phyloP scores from a whole-genome alignment of 2,888 invertebrate genomes.

The Exocentrus adspersus region DNA sequence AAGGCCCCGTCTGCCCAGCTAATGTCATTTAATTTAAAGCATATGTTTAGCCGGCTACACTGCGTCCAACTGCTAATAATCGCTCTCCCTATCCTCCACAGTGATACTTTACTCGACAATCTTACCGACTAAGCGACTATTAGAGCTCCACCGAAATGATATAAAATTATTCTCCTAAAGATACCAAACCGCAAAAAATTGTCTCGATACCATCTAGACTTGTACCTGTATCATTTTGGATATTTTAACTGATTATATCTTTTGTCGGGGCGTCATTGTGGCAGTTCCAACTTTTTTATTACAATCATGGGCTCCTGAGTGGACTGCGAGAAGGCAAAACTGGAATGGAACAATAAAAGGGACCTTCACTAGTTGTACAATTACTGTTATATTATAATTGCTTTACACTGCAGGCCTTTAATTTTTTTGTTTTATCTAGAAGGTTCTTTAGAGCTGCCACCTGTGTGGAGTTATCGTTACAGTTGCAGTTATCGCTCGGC shows the following conservation, averaged over 20 bases:
- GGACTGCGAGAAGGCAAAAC: neutral
- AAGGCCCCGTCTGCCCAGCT: conserved; percentile 51
- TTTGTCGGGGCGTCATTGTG: conserved; percentile 5
- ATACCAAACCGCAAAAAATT: conserved; percentile 53
- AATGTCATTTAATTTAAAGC: conserved; percentile 60
- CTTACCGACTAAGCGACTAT: conserved; percentile 49
- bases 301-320: neutral
- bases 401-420: no score
- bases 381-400: no score
- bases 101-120: conserved; percentile 45
- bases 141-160: conserved; percentile 51
- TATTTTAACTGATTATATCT: conserved; percentile 34
- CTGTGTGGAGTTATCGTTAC: no score
- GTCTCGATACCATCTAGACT: conserved; percentile 46
- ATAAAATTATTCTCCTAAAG: conserved; percentile 51
- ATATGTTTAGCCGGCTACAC: conserved; percentile 53
- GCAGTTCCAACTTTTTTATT: conserved; percentile 8
- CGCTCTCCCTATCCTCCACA: conserved; percentile 30
- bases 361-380: no score
- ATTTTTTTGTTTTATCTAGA: no score
- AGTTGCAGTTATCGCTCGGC: no score
- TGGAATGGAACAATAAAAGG: neutral
- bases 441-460: no score
- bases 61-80: conserved; percentile 38
- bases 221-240: conserved; percentile 39